phyloP scores from a whole-genome alignment of 2,113 vertebrate species.

The Chamaetylas fuelleborni region DNA sequence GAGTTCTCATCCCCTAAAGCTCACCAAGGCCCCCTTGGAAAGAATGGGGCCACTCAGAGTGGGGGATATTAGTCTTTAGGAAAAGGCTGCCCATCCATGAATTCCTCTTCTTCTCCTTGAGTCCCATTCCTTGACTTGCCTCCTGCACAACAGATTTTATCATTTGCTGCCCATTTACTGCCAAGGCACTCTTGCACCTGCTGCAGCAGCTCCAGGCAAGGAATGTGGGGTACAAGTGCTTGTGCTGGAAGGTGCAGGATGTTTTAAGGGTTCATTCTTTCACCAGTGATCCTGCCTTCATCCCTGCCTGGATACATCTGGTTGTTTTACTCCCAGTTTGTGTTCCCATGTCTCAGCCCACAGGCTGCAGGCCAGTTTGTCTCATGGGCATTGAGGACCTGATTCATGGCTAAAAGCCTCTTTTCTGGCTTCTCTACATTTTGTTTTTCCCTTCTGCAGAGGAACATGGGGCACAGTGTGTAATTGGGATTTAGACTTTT shows the following conservation, averaged over 20 bases:
- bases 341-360: neutral
- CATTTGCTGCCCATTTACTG: neutral
- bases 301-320: rapidly evolving
- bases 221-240: neutral
- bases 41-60: neutral
- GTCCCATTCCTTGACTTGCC: neutral
- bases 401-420: neutral
- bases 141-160: neutral
- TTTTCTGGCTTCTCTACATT: neutral
- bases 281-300: neutral
- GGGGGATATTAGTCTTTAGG: neutral
- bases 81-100: neutral
- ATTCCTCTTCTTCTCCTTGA: neutral
- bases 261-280: neutral
- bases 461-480: rapidly evolving
- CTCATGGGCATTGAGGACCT: neutral
- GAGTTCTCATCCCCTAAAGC: neutral
- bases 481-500: neutral
- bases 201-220: neutral
- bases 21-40: neutral
- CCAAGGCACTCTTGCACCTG: neutral
- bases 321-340: neutral
- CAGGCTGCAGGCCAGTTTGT: neutral
- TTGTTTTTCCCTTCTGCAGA: neutral
- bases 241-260: neutral